Evolutionary conservation across 1,140 invertebrate species (phyloP), one percentile per base, ranked within the genome.

Genomic region (Goniozus legneri): DNA sequence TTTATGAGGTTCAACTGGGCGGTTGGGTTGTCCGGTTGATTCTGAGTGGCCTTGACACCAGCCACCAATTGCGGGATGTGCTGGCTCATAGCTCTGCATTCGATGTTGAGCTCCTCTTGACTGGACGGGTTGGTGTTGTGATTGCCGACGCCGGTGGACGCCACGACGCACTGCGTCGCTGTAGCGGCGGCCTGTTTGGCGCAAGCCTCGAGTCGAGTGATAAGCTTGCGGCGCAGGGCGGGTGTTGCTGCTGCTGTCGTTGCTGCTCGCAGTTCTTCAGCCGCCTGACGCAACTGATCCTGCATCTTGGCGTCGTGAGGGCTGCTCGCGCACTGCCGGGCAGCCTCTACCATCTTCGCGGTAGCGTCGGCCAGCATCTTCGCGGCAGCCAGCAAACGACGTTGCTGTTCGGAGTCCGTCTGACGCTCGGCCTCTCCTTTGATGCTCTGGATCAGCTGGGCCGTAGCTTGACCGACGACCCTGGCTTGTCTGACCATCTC

Each of bases 401-500:
- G 83, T 64, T 98, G 95, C 13, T 91, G 81, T 38, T 97, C 93
- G 0, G 88, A 85, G 71, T 95, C 91, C 0, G 88, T 83, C 55
- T 94, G 85, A 31, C 81, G 81, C 58, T 96, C 92, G 0, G 95
- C 96, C 69, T 98, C 92, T 16, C 87, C 87, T 74, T 96, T 95
- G 52, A 97, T 97, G 45, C 87, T 91, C 65, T 92, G 88, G 40
- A 97, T 95, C 2, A 97, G 78, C 41, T 92, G 85, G 0, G 94
- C 91, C 0, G 94, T 96, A 8, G 92, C 93, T 75, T 95, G 89
- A 3, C 92, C 92, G 21, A 97, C 76, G n/a, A 91, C 82, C 47
- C 93, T 79, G 0, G 95, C 95, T 65, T 98, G 94, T 7, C 87
- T 84, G 15, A 98, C 91, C 94, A 98, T 97, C 74, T 97, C 95